Percentiles rank a stretch among this genome's conserved stretches.
phyloP scores from a whole-genome alignment of 2,888 invertebrate species.

The Apocheima hispidaria region DNA sequence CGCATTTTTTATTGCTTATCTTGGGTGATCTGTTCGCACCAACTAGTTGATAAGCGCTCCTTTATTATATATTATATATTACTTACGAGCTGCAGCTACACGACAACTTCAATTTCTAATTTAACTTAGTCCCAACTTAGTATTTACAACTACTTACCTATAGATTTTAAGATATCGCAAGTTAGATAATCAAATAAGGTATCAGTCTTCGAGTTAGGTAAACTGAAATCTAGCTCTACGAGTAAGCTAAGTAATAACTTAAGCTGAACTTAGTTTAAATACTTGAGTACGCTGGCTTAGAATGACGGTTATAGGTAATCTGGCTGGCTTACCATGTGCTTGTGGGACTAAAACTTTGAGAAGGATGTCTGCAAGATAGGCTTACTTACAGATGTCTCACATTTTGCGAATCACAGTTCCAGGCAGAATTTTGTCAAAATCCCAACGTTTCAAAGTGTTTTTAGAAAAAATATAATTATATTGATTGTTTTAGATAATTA shows the following conservation, averaged over 20 bases:
- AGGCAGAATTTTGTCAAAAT: background rate
- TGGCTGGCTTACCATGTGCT: background rate
- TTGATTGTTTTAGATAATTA: no score
- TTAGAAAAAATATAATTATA: no score
- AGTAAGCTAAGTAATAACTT: slow-evolving; percentile 12
- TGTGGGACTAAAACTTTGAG: background rate
- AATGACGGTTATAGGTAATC: background rate
- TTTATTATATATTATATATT: no score
- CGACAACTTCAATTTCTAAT: background rate
- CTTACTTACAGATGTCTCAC: background rate
- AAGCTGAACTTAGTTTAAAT: slow-evolving; percentile 12
- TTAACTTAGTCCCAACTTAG: background rate
- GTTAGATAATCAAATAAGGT: slow-evolving; percentile 4
- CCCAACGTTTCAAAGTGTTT: background rate
- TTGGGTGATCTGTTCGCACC: no score
- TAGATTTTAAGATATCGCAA: background rate
- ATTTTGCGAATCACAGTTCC: background rate
- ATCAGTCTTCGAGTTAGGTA: background rate
- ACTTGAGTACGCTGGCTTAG: slow-evolving; percentile 1
- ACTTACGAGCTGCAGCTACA: background rate
- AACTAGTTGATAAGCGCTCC: no score
- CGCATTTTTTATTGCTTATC: no score
- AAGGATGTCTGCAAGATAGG: background rate
- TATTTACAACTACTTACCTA: background rate
- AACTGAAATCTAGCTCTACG: background rate